Evolutionary conservation across 2,113 vertebrate species (phyloP).

Genomic region (Psittacara wagleri): DNA sequence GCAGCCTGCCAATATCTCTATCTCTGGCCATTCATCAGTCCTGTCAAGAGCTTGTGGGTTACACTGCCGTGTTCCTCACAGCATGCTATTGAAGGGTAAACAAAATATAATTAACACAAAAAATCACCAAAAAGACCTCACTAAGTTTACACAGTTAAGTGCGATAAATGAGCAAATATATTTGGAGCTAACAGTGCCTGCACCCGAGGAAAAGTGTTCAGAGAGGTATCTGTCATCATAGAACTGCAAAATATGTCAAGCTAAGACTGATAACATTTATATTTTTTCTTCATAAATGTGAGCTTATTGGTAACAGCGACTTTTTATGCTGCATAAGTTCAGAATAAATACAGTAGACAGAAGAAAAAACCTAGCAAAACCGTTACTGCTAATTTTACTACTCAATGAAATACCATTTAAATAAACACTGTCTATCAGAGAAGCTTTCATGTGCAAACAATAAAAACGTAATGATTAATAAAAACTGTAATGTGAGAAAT

Average conservation of each 20-base stretch:
- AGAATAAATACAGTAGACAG: not conserved
- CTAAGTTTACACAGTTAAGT: slow-evolving; percentile 35
- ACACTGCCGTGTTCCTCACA: not conserved
- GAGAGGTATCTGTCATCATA: not conserved
- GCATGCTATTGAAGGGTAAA: slow-evolving; percentile 32
- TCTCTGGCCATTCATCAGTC: slow-evolving; percentile 59
- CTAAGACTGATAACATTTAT: not conserved
- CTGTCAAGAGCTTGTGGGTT: slow-evolving; percentile 24
- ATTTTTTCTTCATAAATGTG: not conserved
- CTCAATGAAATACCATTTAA: slow-evolving; percentile 19
- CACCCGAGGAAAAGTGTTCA: not conserved
- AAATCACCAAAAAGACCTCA: slow-evolving; percentile 21
- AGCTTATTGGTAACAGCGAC: not conserved
- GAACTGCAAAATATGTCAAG: not conserved
- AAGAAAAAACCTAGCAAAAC: not conserved
- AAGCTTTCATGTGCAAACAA: slow-evolving; percentile 13
- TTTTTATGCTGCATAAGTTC: not conserved
- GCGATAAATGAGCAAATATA: slow-evolving; percentile 1
- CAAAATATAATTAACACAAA: slow-evolving; percentile 51
- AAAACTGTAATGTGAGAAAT: slow-evolving; percentile 20
- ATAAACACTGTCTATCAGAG: slow-evolving; percentile 18
- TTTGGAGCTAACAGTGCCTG: not conserved
- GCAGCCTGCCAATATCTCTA: slow-evolving; percentile 60
- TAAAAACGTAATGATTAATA: slow-evolving; percentile 35
- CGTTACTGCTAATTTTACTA: slow-evolving; percentile 14